These are phyloP conservation scores for Pseudolaguvia tuberculata DNA, from an alignment of 2,113 vertebrate species.

Conservation along the genomic window DNA sequence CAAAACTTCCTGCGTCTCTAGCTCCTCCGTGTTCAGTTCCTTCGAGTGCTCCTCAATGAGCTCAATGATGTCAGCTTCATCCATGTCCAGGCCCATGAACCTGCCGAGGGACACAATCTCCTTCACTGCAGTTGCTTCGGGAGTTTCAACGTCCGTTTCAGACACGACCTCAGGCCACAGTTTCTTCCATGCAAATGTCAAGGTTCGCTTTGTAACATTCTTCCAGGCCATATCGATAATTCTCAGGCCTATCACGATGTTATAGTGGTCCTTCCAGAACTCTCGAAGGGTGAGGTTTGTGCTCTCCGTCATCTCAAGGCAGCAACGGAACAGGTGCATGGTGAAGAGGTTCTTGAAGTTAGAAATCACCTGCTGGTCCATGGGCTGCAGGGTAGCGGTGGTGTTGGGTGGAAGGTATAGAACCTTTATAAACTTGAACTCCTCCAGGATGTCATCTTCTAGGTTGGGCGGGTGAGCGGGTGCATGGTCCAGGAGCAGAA, in stretches of 20 bases:
- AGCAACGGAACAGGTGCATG: not conserved
- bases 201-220: not conserved
- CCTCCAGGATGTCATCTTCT: not conserved
- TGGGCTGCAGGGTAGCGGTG: not conserved
- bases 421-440: not conserved
- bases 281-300: not conserved
- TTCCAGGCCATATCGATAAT: not conserved
- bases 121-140: too few species aligned
- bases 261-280: not conserved
- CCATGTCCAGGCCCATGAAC: too few species aligned
- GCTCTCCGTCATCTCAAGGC: not conserved
- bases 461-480: not conserved
- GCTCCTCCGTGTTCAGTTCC: not conserved
- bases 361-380: not conserved
- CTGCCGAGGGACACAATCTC: too few species aligned
- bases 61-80: too few species aligned
- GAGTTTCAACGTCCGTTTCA: too few species aligned
- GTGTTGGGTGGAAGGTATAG: not conserved
- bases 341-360: not conserved
- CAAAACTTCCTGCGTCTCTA: not conserved
- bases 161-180: not conserved
- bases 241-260: not conserved
- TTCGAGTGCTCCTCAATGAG: too few species aligned
- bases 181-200: not conserved
- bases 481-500: not conserved